Evolutionary conservation across 2,113 vertebrate genomes (phyloP), one percentile per base, ranked within the genome.

Genomic region (Phoxinus phoxinus): DNA sequence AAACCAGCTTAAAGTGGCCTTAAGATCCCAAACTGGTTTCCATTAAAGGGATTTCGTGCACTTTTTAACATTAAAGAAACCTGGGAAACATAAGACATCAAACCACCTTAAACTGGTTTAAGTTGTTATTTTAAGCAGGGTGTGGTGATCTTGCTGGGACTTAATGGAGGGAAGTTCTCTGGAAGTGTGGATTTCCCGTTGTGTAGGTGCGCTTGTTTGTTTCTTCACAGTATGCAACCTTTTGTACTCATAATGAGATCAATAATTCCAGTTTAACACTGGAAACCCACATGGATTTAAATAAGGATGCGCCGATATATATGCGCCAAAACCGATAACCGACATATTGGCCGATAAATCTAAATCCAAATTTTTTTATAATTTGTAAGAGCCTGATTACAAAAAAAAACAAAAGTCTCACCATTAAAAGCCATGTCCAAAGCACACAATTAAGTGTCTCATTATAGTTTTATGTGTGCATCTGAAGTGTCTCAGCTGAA

Each of bases 121-220:
- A 23, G 67, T 71, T 71, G 69, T 41, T 41, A 46, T 74, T 74
- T 25, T 74, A 74, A 74, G 41, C 41, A 46, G 46, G 44, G 46
- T 76, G 48, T 53, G 46, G 48, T 27, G 25, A 10, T 53, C 74
- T 53, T 76, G 25, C 32, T 71, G 65, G 30, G 15, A 51, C 23
- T 84, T 37, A 6, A 27, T 44, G 21, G 32, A 61, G 58, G 41
- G 27, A 67, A 81, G 59, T 81, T 81, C 12, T 48, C 25, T 32
- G 79, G 78, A 63, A 46, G 74, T 76, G 35, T 81, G 25, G 1
- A 81, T 81, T 32, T 81, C 41, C 61, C 19, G 9, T 61, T 76
- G 32, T 37, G 53, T 65, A 17, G 1, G n/a, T 81, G 13, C 13
- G 9, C 37, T 23, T 78, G 59, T 48, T 44, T 76, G 41, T 67